Conservation (phyloP, 1,140 invertebrate species). For the Megalopta genalis region DNA sequence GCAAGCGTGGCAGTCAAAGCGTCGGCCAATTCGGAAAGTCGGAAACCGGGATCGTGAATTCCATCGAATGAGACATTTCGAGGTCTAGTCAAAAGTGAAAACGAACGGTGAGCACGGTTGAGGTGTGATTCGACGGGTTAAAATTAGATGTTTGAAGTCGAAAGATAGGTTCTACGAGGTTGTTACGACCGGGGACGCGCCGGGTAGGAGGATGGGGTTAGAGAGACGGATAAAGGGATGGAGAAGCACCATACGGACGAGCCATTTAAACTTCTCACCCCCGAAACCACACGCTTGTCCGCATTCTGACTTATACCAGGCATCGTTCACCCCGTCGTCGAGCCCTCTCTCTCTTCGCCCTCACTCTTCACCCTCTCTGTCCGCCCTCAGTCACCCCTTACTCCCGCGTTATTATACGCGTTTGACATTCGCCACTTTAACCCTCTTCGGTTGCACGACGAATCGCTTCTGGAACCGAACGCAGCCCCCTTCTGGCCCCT, state of each 20-base stretch:
- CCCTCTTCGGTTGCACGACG: constrained; percentile 51
- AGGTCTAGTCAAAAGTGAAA: neutral
- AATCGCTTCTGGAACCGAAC: constrained; percentile 24
- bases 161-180: constrained; percentile 28
- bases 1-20: too few relatives aligned
- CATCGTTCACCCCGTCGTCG: constrained; percentile 78
- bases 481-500: neutral
- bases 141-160: constrained; percentile 30
- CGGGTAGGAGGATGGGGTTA: constrained; percentile 34
- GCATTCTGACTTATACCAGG: constrained; percentile 80
- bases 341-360: constrained; percentile 12
- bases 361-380: constrained; percentile 9
- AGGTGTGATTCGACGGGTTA: constrained; percentile 21
- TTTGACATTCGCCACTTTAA: constrained; percentile 62
- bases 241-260: constrained; percentile 79
- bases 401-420: constrained; percentile 60
- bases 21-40: neutral
- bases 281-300: constrained; percentile 78
- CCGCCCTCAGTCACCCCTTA: constrained; percentile 43
- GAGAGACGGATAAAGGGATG: constrained; percentile 63
- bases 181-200: constrained; percentile 8
- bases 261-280: constrained; percentile 81
- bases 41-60: neutral
- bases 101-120: neutral
- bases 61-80: neutral